These are phyloP conservation scores for Crotalus helleri DNA, from an alignment of 2,113 vertebrate genomes.

Conservation along the genomic window DNA sequence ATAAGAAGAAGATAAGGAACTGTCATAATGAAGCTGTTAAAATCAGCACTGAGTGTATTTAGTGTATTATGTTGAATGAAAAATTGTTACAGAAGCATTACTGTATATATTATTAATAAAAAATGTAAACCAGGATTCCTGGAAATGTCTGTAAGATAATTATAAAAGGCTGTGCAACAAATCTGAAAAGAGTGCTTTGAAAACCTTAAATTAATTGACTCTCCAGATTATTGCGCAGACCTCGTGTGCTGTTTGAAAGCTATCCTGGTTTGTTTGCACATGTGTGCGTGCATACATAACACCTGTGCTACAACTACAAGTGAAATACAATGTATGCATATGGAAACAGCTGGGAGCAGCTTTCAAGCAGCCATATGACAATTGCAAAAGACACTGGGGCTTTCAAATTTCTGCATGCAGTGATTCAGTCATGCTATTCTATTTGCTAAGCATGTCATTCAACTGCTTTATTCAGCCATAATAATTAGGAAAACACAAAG, in stretches of 20 bases:
- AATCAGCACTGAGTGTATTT: neutral
- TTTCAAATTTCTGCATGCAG: neutral
- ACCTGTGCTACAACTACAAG: neutral
- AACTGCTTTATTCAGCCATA: neutral
- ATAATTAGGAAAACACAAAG: neutral
- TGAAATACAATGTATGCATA: neutral
- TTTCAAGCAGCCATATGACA: neutral
- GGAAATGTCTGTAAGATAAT: neutral
- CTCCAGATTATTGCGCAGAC: neutral
- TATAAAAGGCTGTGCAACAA: neutral
- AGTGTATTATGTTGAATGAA: neutral
- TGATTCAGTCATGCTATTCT: neutral
- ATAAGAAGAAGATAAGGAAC: neutral
- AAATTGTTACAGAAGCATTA: neutral
- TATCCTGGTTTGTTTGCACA: neutral
- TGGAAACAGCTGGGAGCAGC: neutral
- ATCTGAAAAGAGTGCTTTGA: neutral
- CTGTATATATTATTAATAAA: conserved; percentile 10
- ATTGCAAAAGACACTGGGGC: neutral
- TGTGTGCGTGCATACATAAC: neutral
- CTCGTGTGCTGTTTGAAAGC: neutral
- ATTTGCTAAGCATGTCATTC: neutral
- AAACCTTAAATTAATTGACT: neutral
- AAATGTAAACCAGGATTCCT: conserved; percentile 7
- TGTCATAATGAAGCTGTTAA: conserved; percentile 13